Base-by-base conservation (phyloP, 1,140 invertebrate species). In the Formica exsecta region DNA sequence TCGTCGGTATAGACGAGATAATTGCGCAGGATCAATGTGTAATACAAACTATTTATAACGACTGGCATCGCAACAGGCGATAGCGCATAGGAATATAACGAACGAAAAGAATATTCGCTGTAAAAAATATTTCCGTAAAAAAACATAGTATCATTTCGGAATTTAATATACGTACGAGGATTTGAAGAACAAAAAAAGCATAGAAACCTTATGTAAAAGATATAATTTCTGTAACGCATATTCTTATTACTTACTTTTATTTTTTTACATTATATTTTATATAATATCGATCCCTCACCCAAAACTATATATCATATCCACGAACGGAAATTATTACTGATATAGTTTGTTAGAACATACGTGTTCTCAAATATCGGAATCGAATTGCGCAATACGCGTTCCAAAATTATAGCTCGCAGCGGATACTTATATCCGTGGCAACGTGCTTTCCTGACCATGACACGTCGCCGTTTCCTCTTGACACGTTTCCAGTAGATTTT, bases 371-470 rank as follows among this genome's bases (percentile, higher is more conserved):
- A 36, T 19, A 51, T 64, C 11, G n/a, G 5, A 11, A 70, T 64
- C 64, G 44, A 19, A 64, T 74, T 71, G 54, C n/a, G 76, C 66
- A 86, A 83, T 57, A 25, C 38, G n/a, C 62, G 9, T 19, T 29
- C 13, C 59, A 68, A 48, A 79, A 88, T 88, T 86, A 88, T 64
- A 77, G 73, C 86, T 86, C 77, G 32, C 59, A 48, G 76, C 61
- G 44, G 57, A 75, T 76, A 71, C 74, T 79, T 79, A 59, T 36
- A 57, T 22, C 8, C 19, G 62, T 41, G 36, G 44, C 32, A 41
- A 74, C 51, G 7, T 75, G 76, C 61, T 62, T 48, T 36, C 44
- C 54, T 22, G 54, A 19, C n/a, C 48, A 59, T 75, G 59, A 51
- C 41, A 54, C 22, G 8, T 5, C 19, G 57, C 65, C 59, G 71